A percentile compares a stretch with the other conserved stretches of the same genome.
Conservation (phyloP, 2,797 vertebrate species). For the Lacerta bilineata region DNA sequence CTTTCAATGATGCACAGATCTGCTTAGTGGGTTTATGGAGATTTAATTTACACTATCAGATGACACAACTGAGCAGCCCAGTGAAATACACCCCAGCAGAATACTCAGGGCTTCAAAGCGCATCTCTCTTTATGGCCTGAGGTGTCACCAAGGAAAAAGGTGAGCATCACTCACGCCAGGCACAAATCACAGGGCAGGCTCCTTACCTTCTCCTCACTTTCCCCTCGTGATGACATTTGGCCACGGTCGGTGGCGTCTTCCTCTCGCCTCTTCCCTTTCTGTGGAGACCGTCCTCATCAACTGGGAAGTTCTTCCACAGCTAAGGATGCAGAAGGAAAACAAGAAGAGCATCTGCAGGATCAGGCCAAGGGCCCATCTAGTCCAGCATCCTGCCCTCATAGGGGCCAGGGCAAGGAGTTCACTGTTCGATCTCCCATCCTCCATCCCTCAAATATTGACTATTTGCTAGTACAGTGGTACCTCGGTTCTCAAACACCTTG, state of each 20-base stretch:
- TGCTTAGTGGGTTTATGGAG: constrained; percentile 44
- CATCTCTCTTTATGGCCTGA: constrained; percentile 27
- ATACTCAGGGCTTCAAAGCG: constrained; percentile 20
- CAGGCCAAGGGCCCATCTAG: too few species aligned
- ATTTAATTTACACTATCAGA: constrained; percentile 48
- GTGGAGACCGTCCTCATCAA: too few species aligned
- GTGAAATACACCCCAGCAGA: constrained; percentile 31
- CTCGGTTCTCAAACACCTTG: too few species aligned
- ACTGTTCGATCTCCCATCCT: too few species aligned
- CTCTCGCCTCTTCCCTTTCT: not conserved
- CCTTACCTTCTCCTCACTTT: not conserved
- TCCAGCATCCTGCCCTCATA: too few species aligned
- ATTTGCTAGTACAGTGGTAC: too few species aligned
- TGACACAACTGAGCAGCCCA: constrained; percentile 36
- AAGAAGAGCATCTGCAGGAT: too few species aligned
- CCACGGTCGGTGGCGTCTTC: not conserved
- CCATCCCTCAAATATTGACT: too few species aligned
- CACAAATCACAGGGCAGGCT: not conserved
- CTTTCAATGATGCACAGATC: constrained; percentile 50
- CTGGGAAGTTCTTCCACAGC: not conserved
- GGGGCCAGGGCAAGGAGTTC: too few species aligned
- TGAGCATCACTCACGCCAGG: constrained; percentile 5
- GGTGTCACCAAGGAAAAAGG: constrained; percentile 15
- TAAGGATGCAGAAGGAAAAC: not conserved
- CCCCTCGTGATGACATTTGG: not conserved